Conservation (phyloP, 2,888 invertebrate species). For the Epinotia ramella region DNA sequence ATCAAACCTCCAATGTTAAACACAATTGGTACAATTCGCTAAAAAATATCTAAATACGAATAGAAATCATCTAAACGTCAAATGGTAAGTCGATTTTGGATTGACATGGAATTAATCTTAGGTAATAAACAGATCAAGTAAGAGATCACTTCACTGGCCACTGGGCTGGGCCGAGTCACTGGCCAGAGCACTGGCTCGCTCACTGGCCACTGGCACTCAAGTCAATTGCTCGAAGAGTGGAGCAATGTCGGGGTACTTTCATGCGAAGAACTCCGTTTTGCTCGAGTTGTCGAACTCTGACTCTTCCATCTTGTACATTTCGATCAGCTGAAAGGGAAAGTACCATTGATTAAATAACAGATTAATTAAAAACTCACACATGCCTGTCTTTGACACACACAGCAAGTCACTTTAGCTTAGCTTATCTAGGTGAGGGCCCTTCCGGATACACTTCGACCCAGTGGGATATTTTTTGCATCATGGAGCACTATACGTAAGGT, state of each 20-base stretch:
- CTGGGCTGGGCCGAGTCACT: neutral
- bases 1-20: slow-evolving; percentile 1
- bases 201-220: slow-evolving; percentile 51
- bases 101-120: slow-evolving; percentile 28
- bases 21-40: neutral
- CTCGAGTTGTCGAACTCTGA: slow-evolving; percentile 95
- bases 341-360: neutral
- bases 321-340: slow-evolving; percentile 89
- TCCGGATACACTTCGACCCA: no score
- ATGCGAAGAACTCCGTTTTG: slow-evolving; percentile 96
- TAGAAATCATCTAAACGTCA: slow-evolving; percentile 12
- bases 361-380: neutral
- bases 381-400: no score
- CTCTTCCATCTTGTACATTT: slow-evolving; percentile 97
- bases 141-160: slow-evolving; percentile 65
- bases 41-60: slow-evolving; percentile 10
- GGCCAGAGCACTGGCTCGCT: slow-evolving; percentile 64
- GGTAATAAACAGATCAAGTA: slow-evolving; percentile 13
- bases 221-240: slow-evolving; percentile 74
- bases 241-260: slow-evolving; percentile 84
- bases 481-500: no score
- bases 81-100: slow-evolving; percentile 21
- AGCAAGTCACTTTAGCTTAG: no score
- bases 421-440: no score
- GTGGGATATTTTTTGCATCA: no score